Percentiles rank a stretch among this genome's conserved stretches.
Evolutionary conservation across 2,113 vertebrate genomes (phyloP).

Genomic region (Lipophrys pholis): DNA sequence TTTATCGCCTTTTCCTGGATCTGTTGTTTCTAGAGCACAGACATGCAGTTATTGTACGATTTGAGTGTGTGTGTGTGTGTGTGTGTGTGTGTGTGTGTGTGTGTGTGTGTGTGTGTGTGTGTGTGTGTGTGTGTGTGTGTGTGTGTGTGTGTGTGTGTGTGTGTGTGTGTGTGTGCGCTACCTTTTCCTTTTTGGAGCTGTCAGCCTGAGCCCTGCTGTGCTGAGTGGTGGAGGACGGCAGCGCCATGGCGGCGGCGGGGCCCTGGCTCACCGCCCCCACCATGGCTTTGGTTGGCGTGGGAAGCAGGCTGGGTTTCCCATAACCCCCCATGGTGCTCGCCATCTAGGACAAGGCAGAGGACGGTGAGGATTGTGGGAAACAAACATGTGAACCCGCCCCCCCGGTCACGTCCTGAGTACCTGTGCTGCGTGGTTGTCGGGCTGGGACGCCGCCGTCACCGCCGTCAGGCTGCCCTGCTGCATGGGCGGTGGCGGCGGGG

Average conservation of each 20-base stretch:
- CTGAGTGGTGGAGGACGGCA: slow-evolving; percentile 88
- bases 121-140: no score
- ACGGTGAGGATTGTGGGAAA: not conserved
- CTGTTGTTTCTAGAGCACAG: slow-evolving; percentile 86
- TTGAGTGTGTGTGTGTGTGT: no score
- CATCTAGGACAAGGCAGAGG: slow-evolving; percentile 78
- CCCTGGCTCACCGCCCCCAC: slow-evolving; percentile 62
- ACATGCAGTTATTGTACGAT: no score
- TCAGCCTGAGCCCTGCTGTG: slow-evolving; percentile 90
- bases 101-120: no score
- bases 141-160: no score
- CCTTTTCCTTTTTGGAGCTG: slow-evolving; percentile 98
- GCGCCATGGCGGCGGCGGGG: slow-evolving; percentile 82
- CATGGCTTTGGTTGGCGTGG: slow-evolving; percentile 84
- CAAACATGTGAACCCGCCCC: no score
- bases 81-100: no score
- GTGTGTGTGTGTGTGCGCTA: slow-evolving; percentile 48
- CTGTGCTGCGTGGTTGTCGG: slow-evolving; percentile 89
- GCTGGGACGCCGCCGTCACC: slow-evolving; percentile 84
- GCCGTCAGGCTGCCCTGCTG: slow-evolving; percentile 88
- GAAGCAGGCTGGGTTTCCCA: slow-evolving; percentile 82
- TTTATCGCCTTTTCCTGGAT: slow-evolving; percentile 96
- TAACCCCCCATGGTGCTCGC: slow-evolving; percentile 76
- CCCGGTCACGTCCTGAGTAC: slow-evolving; percentile 67
- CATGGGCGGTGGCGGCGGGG: slow-evolving; percentile 94